Evolutionary conservation across 1,140 invertebrate genomes (phyloP).

Genomic region (Atta cephalotes): DNA sequence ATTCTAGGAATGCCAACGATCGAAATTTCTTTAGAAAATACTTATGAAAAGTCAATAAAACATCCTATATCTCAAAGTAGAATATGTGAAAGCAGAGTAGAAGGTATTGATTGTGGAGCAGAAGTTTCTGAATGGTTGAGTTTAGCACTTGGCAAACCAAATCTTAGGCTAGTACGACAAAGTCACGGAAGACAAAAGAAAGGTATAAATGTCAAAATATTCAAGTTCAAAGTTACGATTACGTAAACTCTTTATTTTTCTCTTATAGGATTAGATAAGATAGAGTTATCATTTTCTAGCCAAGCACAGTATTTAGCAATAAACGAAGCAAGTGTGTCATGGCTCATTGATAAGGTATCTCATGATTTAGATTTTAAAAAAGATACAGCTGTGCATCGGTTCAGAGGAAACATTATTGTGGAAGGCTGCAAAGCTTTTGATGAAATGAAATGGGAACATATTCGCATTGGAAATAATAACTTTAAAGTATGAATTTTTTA

Average conservation of each 20-base stretch:
- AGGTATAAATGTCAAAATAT: conserved; percentile 60
- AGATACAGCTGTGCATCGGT: conserved; percentile 88
- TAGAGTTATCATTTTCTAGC: conserved; percentile 92
- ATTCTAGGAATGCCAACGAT: conserved; percentile 86
- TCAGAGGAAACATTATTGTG: conserved; percentile 90
- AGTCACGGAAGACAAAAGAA: conserved; percentile 67
- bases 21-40: conserved; percentile 83
- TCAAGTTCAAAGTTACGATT: not conserved
- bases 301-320: conserved; percentile 96
- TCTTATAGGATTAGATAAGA: conserved; percentile 79
- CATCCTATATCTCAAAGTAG: conserved; percentile 90
- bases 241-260: conserved; percentile 21
- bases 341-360: conserved; percentile 88
- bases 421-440: conserved; percentile 89
- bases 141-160: conserved; percentile 88
- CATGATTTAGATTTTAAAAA: conserved; percentile 86
- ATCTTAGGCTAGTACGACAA: conserved; percentile 91
- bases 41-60: conserved; percentile 67
- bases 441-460: conserved; percentile 91
- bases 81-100: conserved; percentile 94
- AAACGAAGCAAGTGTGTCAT: conserved; percentile 91
- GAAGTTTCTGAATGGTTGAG: conserved; percentile 92
- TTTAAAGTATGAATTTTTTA: conserved; percentile 88
- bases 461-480: conserved; percentile 90
- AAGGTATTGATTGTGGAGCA: conserved; percentile 94